Percentiles rank a stretch among this genome's conserved stretches.
Conservation (phyloP, 2,888 invertebrate genomes). For the Melipona beecheii region DNA sequence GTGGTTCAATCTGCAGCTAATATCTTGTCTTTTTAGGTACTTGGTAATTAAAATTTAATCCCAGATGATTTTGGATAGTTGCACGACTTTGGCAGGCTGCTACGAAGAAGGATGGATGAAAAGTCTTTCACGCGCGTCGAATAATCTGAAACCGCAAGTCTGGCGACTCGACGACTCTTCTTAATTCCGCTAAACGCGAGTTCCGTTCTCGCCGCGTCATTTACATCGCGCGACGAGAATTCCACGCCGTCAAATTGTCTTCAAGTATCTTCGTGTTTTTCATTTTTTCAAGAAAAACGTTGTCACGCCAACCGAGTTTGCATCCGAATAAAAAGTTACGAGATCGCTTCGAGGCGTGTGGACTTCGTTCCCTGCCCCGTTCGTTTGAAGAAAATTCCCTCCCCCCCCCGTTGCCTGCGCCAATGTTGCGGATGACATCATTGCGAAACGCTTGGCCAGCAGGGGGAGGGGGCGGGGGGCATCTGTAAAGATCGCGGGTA, state of each 20-base stretch:
- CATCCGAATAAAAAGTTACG: background rate
- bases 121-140: conserved; percentile 15
- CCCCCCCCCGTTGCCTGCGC: conserved; percentile 54
- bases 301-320: background rate
- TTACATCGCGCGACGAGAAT: background rate
- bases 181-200: conserved; percentile 8
- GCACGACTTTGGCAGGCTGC: conserved; percentile 7
- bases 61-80: no score
- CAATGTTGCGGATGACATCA: conserved; percentile 75
- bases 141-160: conserved; percentile 21
- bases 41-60: no score
- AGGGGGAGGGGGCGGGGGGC: conserved; percentile 32
- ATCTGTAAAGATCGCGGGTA: conserved; percentile 64
- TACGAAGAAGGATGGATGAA: conserved; percentile 31
- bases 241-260: background rate
- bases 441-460: conserved; percentile 66
- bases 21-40: no score
- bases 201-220: background rate
- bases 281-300: background rate
- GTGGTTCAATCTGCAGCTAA: background rate
- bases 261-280: no score
- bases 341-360: background rate
- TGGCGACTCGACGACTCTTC: background rate
- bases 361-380: conserved; percentile 10
- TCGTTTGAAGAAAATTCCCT: conserved; percentile 37